Evolutionary conservation across 2,888 invertebrate species (phyloP), one percentile per base, ranked within the genome.

Genomic region (Amblyjoppa proteus): DNA sequence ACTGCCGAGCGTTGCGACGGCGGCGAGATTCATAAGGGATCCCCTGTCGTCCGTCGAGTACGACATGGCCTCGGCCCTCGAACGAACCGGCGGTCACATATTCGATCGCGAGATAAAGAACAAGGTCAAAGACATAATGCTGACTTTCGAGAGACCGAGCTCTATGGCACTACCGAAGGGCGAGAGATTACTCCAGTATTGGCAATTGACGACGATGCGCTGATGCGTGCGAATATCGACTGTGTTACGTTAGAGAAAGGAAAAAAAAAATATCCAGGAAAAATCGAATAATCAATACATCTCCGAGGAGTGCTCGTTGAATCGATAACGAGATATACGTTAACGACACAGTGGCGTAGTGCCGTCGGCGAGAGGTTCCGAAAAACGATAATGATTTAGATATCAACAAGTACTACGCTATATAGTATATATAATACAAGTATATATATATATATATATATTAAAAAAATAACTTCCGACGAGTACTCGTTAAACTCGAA

Each of bases 91-190:
- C 73, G 95, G 96, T 89, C 95, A 97, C 96, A 95, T 97, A 41
- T 97, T 98, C 91, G 97, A 97, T 90, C 96, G 96, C 69, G 98
- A 98, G 94, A 95, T 97, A 28, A 97, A 96, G 90, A 97, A 96
- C 91, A 96, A 96, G 87, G 96, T 96, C 89, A 97, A 97, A 92
- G 96, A 96, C 38, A 97, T 97, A 87, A 96, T 97, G 89, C 93
- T 97, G 91, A 97, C 96, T 82, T 97, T 97, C 93, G 96, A 97
- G 88, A 95, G 96, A 85, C 97, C 97, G 0, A 95, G 95, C 81
- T 95, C 96, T 13, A 95, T 96, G 94, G 94, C 95, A 31, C 91
- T 96, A 89, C 95, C 95, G 0, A 95, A 95, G 87, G 96, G 95
- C 38, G 97, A 97, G 87, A 95, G 96, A 88, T 93, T 97, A 85